Conservation (phyloP, 2,888 invertebrate genomes). For the Epistrophella euchroma region DNA sequence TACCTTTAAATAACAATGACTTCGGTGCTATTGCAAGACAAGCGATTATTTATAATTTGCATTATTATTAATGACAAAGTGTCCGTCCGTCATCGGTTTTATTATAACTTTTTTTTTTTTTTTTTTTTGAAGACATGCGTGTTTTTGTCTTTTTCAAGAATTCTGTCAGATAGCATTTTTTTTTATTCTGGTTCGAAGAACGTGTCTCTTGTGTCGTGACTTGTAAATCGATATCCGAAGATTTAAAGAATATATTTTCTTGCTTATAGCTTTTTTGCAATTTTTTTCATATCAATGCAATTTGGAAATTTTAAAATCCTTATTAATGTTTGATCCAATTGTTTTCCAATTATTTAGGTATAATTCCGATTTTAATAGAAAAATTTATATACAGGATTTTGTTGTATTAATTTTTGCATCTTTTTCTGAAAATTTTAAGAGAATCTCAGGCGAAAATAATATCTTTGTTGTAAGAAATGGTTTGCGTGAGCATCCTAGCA, state of each 20-base stretch:
- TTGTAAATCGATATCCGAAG: constrained; percentile 42
- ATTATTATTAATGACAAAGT: constrained; percentile 66
- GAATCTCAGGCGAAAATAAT: too few species aligned
- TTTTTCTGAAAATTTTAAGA: too few species aligned
- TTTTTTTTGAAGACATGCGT: constrained; percentile 37
- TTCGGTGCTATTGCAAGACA: constrained; percentile 55
- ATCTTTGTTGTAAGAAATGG: too few species aligned
- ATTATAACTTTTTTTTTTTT: constrained; percentile 15
- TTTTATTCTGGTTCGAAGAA: constrained; percentile 17
- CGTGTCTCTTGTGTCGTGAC: constrained; percentile 40
- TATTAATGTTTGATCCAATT: too few species aligned
- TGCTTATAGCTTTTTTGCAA: too few species aligned
- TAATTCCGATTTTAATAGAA: too few species aligned
- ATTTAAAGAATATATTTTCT: not conserved
- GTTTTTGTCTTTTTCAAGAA: constrained; percentile 24
- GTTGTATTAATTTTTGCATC: too few species aligned
- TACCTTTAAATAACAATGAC: constrained; percentile 65
- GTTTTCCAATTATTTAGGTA: too few species aligned
- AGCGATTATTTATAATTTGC: constrained; percentile 65
- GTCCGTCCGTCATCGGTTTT: constrained; percentile 52
- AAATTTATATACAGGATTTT: too few species aligned
- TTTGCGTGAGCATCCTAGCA: too few species aligned
- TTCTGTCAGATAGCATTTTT: constrained; percentile 12
- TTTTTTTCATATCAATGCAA: not conserved
- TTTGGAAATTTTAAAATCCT: not conserved